phyloP scores from a whole-genome alignment of 2,113 vertebrate genomes.

The Pantherophis guttatus region DNA sequence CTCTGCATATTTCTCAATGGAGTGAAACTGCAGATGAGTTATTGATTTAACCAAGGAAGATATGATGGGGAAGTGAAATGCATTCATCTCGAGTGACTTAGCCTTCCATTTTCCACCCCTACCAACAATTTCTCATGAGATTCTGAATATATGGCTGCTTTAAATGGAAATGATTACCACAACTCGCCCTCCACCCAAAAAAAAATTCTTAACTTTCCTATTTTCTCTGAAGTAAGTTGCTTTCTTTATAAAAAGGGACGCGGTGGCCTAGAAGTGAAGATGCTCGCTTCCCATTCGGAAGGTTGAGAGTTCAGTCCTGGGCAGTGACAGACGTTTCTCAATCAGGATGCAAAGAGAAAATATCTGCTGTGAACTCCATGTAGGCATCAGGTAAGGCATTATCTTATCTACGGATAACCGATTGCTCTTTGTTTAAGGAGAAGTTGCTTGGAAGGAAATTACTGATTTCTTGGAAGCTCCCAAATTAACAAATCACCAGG shows the following conservation, averaged over 20 bases:
- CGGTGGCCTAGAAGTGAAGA: background rate
- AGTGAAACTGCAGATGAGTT: constrained; percentile 20
- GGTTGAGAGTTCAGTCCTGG: background rate
- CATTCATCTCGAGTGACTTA: background rate
- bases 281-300: background rate
- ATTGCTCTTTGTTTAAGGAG: constrained; percentile 52
- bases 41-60: background rate
- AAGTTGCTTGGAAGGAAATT: constrained; percentile 55
- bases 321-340: background rate
- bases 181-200: background rate
- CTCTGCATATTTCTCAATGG: constrained; percentile 26
- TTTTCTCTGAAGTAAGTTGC: constrained; percentile 18
- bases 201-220: background rate
- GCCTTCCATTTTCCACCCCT: background rate
- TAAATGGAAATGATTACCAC: constrained; percentile 18
- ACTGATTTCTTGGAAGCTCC: constrained; percentile 59
- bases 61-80: background rate
- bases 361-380: background rate
- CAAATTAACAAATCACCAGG: constrained; percentile 41
- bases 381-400: background rate
- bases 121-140: background rate
- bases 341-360: background rate
- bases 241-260: background rate
- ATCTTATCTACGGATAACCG: too few species aligned
- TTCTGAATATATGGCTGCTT: background rate